Evolutionary conservation across 2,888 invertebrate genomes (phyloP), one percentile per base, ranked within the genome.

Genomic region (Rhagonycha lutea): DNA sequence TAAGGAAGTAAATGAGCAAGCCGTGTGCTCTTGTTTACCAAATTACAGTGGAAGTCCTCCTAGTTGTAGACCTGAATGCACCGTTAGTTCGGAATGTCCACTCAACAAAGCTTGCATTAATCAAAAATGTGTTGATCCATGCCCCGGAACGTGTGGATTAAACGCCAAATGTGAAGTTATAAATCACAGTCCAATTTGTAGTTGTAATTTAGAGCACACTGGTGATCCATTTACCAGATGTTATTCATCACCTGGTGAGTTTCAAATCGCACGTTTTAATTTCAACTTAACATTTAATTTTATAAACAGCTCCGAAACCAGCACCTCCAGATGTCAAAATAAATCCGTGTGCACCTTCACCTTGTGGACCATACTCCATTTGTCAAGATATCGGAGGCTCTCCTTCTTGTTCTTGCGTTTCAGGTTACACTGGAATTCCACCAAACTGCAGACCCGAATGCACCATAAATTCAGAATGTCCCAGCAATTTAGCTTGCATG

Each of bases 191-290:
- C 90, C 92, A 1, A 89, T 90, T 81, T 92, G 93, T 84, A 91
- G 91, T 72, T 95, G 94, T 83, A 90, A 89, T 75, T 83, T 88
- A 62, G 92, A 92, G 67, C 91, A 89, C 78, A 92, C 92, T 67
- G 95, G 94, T 47, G 92, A 94, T 89, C 93, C 94, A 12, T 93
- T 93, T 82, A 89, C 88, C 14, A 87, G 87, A 79, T 89, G 88
- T 78, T 87, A 85, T 75, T 84, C 83, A 61, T 83, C 86, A 78
- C 88, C 89, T 80, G 82, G 85, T 85, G 84, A 83, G 83, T 47
- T 23, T 26, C 12, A 4, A 12, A 10, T 18, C 14, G 11, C 10
- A 14, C 62, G 60, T 18, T 14, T 69, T 18, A 60, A 61, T n/a
- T 14, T n/a, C n/a, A 61, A 70, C 4, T 70, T 8, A 7, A 4